These are phyloP conservation scores for Astropecten irregularis DNA, from an alignment of 53 echinoderm and acorn worm species.

Conservation along the genomic window DNA sequence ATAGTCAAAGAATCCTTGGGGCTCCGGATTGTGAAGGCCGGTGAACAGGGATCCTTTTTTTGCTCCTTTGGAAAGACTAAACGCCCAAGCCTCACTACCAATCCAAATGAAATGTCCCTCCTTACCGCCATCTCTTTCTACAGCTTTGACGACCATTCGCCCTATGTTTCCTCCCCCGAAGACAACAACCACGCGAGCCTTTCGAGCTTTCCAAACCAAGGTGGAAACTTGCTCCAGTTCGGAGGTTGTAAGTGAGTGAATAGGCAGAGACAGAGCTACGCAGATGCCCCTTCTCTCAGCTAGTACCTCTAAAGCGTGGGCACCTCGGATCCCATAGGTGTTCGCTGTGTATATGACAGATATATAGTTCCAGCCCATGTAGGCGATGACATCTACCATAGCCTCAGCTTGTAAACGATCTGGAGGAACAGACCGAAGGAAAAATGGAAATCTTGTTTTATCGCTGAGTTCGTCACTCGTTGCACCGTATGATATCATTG, in stretches of 20 bases:
- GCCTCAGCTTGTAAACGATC: constrained; percentile 46
- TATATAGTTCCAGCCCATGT: constrained; percentile 51
- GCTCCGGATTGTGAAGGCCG: constrained; percentile 6
- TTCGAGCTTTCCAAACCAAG: background rate
- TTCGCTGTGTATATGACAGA: constrained; percentile 32
- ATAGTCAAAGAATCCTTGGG: background rate
- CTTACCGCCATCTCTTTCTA: background rate
- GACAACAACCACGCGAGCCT: constrained; percentile 33
- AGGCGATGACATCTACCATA: constrained; percentile 34
- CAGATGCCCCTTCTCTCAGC: constrained; percentile 31
- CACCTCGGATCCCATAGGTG: constrained; percentile 45
- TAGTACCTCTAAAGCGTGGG: constrained; percentile 17
- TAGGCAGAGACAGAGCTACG: constrained; percentile 19
- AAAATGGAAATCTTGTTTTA: constrained; percentile 35
- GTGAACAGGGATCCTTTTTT: background rate
- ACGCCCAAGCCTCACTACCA: constrained; percentile 19
- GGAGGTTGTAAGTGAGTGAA: background rate
- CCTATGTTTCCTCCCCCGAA: background rate
- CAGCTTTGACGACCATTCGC: background rate
- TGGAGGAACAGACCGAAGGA: constrained; percentile 53
- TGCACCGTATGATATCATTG: constrained; percentile 29
- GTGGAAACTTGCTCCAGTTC: constrained; percentile 1
- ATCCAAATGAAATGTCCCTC: constrained; percentile 20
- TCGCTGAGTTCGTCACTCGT: constrained; percentile 59
- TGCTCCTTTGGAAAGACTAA: background rate